Base-by-base conservation (phyloP, 1,140 invertebrate genomes). In the Hetaerina americana region DNA sequence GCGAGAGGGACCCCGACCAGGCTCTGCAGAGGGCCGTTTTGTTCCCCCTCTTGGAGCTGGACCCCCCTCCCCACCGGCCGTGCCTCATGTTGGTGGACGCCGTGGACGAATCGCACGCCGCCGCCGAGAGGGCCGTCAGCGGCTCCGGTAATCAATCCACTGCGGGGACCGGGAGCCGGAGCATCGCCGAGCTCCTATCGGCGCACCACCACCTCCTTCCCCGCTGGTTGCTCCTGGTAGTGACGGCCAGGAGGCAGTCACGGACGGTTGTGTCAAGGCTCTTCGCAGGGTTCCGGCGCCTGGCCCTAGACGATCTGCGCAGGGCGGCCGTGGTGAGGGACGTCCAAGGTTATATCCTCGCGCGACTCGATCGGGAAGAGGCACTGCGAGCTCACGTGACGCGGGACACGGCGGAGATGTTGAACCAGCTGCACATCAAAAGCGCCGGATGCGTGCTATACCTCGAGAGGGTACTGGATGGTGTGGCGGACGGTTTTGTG, bases 391-490 rank as follows among this genome's bases (percentile, higher is more conserved):
- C 92, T 76, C 92, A 94, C 76, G 87, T 94, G 69, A 90, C 87
- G 70, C 84, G 87, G 76, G 92, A 95, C 77, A 96, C 95, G 0
- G 95, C 95, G 0, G 94, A 97, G 75, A 96, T 95, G 81, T 82
- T 98, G 6, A 97, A 98, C 81, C 94, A 97, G 77, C 84, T 98
- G 6, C 90, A 97, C 77, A 97, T 98, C 74, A 98, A 98, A 80
- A 96, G 94, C 77, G 96, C 97, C 79, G 96, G 95, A 0, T 98
- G 95, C 78, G 92, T 98, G 76, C 83, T 98, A 0, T 98, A 97
- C 77, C 80, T 98, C 72, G 94, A 97, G 80, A 94, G 94, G 80
- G 92, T 96, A 2, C 81, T 97, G 26, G 94, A 97, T 76, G 94
- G 94, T 0, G 93, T 97, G 0, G 90, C 92, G 0, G 94, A 97